Base-by-base conservation (phyloP, 2,797 vertebrate genomes). In the Siniperca undulata region DNA sequence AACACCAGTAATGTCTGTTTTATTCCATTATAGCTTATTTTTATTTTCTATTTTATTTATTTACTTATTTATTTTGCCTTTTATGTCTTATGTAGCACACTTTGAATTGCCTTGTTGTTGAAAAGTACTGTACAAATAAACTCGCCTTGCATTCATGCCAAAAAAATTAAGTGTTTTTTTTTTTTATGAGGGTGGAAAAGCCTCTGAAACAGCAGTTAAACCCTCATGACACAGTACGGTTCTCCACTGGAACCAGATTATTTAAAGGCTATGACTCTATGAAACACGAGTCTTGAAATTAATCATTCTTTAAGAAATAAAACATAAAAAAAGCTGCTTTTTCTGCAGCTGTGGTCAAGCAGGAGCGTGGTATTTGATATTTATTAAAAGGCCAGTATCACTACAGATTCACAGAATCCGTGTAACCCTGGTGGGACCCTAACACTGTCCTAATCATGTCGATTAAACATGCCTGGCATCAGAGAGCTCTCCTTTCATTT, bases 391-490 rank as follows among this genome's bases (percentile, higher is more conserved):
- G 59, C 71, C 46, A 8, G 71, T 12, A 12, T 24, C 0, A 9
- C 17, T 40, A 30, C 69, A 3, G 24, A 53, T 52, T 12, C 42
- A 16, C 59, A 44, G 77, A 19, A 38, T 22, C 66, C 56, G 40
- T 55, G 67, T 80, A 61, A 59, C 81, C 74, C 75, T 67, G 78
- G 61, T 46, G 80, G 71, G 82, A 77, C 84, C 64, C 70, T 67
- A n/a, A 82, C 71, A 34, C 70, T 40, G 76, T 72, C 83, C 79
- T 91, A 82, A 91, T 87, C 78, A 75, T 74, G 61, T 59, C 72
- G 60, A 92, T 90, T 91, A 89, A 89, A 84, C 91, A 86, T 58
- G 79, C 75, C 86, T 66, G 76, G 78, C 86, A 83, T 78, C 85
- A 81, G 75, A 87, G 76, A 71, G 74, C 76, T 70, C 78, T 85